Evolutionary conservation across 2,888 invertebrate species (phyloP), one percentile per base, ranked within the genome.

Genomic region (Coenonympha arcania): DNA sequence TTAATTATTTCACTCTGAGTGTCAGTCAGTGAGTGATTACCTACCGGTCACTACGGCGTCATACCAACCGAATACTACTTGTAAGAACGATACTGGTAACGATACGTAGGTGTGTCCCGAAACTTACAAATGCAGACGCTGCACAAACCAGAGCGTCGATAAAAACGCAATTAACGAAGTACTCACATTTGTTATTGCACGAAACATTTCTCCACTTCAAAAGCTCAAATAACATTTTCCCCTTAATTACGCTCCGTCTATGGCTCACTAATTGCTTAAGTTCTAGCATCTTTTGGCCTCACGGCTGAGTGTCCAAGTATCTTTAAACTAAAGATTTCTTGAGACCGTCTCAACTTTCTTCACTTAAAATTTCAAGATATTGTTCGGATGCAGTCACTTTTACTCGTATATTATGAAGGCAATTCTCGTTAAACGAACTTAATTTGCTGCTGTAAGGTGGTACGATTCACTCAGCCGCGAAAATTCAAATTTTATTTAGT

Each of bases 191-290:
- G 76, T 79, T 80, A 83, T 83, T 80, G 77, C 75, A 76, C 77
- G 80, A 82, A 83, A 82, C 79, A 82, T 80, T 78, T 78, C 80
- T 77, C 82, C 79, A 79, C 82, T 83, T 81, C 78, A 76, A 74
- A 66, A 73, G 73, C 74, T 70, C 76, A 75, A 83, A 83, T 80
- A 79, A 78, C 81, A 81, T 79, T 79, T 56, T 79, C 76, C 68
- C 78, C 76, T 79, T 85, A 85, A 85, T 84, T 85, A 82, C 84
- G 82, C 83, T 84, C 83, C 77, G 81, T 76, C 76, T 82, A 69
- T 73, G 77, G 71, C 78, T 79, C 79, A 73, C 84, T 85, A 85
- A 85, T 85, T 85, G 84, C 84, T 83, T 83, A 85, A 85, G 83
- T 84, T 85, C 79, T 68, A 72, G 73, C 79, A 83, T 82, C 81